Evolutionary conservation across 2,888 invertebrate species (phyloP).

Genomic region (Villa cingulata): DNA sequence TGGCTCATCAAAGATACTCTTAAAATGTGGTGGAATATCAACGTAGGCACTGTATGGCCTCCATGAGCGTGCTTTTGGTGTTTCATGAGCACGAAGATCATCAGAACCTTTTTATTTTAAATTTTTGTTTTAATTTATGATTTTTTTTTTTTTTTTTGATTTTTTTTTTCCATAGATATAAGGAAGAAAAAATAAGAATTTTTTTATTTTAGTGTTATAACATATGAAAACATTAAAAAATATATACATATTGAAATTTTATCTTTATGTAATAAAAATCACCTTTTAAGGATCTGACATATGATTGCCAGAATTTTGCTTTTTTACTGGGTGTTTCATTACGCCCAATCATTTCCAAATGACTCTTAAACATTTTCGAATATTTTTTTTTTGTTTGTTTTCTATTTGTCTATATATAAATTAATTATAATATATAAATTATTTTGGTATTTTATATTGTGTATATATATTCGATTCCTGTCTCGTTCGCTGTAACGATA

Average conservation of each 20-base stretch:
- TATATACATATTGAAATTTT: too few species aligned
- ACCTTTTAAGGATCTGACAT: constrained; percentile 86
- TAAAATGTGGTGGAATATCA: constrained; percentile 57
- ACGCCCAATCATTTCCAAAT: constrained; percentile 88
- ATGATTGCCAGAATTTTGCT: constrained; percentile 89
- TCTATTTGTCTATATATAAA: too few species aligned
- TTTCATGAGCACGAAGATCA: constrained; percentile 79
- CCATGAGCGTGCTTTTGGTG: constrained; percentile 53
- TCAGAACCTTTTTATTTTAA: constrained; percentile 54
- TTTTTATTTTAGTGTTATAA: too few species aligned
- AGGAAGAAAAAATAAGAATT: too few species aligned
- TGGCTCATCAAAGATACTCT: constrained; percentile 81
- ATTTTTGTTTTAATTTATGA: too few species aligned
- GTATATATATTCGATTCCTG: constrained; percentile 38
- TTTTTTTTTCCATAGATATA: too few species aligned
- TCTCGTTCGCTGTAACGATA: constrained; percentile 57
- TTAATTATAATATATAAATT: too few species aligned
- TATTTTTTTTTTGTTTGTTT: constrained; percentile 37
- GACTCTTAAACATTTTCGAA: constrained; percentile 77
- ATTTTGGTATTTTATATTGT: too few species aligned
- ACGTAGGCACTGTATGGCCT: constrained; percentile 59
- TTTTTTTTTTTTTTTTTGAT: too few species aligned
- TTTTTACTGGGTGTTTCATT: constrained; percentile 84
- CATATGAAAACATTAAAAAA: too few species aligned
- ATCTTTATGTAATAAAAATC: too few species aligned